Base-by-base conservation (phyloP, 2,113 vertebrate genomes). In the Struthio camelus region DNA sequence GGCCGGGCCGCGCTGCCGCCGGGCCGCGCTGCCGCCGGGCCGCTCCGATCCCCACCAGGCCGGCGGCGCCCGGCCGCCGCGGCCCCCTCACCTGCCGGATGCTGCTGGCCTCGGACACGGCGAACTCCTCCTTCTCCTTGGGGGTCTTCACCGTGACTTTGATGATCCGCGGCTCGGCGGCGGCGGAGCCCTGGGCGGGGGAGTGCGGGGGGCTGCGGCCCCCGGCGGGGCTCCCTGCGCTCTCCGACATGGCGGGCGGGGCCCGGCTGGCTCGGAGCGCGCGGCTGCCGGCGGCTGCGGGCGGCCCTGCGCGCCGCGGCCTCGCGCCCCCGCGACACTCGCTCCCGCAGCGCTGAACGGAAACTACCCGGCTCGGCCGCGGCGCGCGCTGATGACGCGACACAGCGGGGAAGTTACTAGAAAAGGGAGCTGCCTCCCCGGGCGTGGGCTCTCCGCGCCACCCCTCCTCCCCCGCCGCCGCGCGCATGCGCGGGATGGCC, bases 131-230 rank as follows among this genome's bases (percentile, higher is more conserved):
- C 70, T 98, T 98, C 94, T 98, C 98, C 34, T 98, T 98, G 3
- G 96, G 98, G 64, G 98, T 98, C 94, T 98, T 98, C 66, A 99
- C 98, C 6, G 98, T 97, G 81, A 99, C 98, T 95, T 98, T 98
- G 95, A 99, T 98, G 94, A 92, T 98, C 53, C 98, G 97, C 42
- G 98, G 97, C 50, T 98, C 93, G 2, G 93, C 71, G 10, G 94
- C 59, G 69, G 89, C 87, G 3, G 94, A 87, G 11, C 87, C 91
- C 14, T 72, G 84, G 18, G 28, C 32, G 17, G 96, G 76, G 23
- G 94, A 81, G 11, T n/a, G 91, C 27, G 92, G 24, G 27, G 95
- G 50, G 53, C 96, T 96, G 67, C 88, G 94, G 32, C 67, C 80
- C 84, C 78, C 97, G 20, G 96, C 66, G 38, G 97, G 77, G 53